phyloP scores from a whole-genome alignment of 2,113 vertebrate species.

The Pachycephala philippinensis region DNA sequence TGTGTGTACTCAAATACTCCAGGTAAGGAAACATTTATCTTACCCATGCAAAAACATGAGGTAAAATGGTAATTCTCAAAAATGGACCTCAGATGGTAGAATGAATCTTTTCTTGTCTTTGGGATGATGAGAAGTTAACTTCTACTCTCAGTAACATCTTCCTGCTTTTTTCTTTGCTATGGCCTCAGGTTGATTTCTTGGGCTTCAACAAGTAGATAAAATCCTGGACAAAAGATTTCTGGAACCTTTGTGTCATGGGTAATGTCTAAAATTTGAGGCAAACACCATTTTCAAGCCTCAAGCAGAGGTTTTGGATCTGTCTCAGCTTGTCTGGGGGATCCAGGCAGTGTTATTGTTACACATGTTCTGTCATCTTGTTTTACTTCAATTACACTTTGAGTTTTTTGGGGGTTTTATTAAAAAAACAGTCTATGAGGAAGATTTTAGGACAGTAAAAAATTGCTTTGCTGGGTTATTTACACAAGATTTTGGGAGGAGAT shows the following conservation, averaged over 20 bases:
- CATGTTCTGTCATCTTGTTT: background rate
- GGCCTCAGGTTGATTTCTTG: background rate
- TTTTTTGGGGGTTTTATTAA: rapidly evolving
- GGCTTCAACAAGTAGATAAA: background rate
- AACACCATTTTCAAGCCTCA: background rate
- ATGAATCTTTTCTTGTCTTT: background rate
- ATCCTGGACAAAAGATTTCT: background rate
- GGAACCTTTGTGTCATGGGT: rapidly evolving
- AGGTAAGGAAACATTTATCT: background rate
- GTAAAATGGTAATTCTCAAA: background rate
- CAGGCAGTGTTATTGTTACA: background rate
- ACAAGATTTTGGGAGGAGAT: background rate
- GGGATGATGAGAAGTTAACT: background rate
- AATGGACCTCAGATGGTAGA: background rate
- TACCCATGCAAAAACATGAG: background rate
- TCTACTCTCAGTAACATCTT: background rate
- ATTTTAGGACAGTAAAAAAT: background rate
- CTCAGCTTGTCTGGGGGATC: background rate
- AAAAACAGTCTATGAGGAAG: background rate
- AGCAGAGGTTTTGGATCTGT: background rate
- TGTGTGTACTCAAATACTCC: background rate
- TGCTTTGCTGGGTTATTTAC: background rate
- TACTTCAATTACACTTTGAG: background rate
- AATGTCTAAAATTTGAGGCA: background rate
- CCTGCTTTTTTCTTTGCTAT: background rate